phyloP scores from a whole-genome alignment of 2,113 vertebrate genomes.

The Sceloporus tristichus region DNA sequence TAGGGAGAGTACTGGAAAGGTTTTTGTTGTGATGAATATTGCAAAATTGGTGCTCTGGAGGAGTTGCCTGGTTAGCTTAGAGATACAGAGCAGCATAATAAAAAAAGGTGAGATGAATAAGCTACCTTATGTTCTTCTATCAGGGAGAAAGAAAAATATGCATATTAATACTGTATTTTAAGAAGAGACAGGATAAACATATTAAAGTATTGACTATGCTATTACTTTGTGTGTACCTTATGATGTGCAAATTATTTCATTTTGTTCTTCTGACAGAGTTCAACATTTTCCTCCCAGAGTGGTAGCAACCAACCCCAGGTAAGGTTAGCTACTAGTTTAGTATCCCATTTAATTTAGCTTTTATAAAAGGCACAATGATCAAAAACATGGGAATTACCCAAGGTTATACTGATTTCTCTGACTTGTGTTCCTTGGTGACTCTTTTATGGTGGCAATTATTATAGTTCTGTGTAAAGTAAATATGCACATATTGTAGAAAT shows the following conservation, averaged over 20 bases:
- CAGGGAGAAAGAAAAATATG: background rate
- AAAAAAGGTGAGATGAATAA: background rate
- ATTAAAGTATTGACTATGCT: background rate
- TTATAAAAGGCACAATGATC: background rate
- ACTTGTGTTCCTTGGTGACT: background rate
- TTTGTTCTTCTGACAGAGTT: background rate
- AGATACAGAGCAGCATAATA: background rate
- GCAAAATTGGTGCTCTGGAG: too few relatives aligned
- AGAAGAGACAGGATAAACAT: background rate
- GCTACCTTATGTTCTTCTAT: background rate
- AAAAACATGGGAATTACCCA: background rate
- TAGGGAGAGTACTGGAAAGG: too few relatives aligned
- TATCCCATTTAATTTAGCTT: background rate
- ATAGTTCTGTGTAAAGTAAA: too few relatives aligned
- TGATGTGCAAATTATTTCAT: background rate
- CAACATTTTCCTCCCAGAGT: constrained; percentile 2
- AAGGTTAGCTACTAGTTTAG: background rate
- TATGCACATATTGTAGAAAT: too few relatives aligned
- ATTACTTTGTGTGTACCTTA: background rate
- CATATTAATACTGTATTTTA: background rate
- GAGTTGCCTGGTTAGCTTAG: background rate
- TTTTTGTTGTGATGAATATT: too few relatives aligned
- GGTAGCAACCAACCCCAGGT: constrained; percentile 12
- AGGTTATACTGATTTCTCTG: background rate
- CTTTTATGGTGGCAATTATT: background rate